phyloP scores from a whole-genome alignment of 2,797 vertebrate genomes.

The Monodelphis domestica region DNA sequence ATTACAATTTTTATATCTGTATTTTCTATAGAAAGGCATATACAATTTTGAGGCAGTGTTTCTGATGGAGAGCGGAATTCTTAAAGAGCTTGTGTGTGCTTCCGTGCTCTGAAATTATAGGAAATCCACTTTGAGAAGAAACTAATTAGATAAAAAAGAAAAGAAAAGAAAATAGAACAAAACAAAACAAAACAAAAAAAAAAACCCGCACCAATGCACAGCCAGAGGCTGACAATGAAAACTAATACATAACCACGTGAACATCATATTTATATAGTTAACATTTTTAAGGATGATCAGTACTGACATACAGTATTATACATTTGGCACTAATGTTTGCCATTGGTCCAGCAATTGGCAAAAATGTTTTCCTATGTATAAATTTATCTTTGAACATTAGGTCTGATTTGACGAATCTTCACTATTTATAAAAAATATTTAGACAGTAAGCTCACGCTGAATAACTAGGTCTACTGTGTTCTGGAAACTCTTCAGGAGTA shows the following conservation, averaged over 20 bases:
- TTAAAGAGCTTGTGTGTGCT: constrained; percentile 90
- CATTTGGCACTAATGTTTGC: constrained; percentile 99
- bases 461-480: constrained; percentile 99
- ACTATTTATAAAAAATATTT: constrained; percentile 91
- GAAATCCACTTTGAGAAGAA: constrained; percentile 90
- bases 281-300: constrained; percentile 85
- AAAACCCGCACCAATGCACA: constrained; percentile 89
- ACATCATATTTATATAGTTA: constrained; percentile 87
- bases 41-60: constrained; percentile 94
- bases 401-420: constrained; percentile 87
- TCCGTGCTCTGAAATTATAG: constrained; percentile 89
- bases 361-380: constrained; percentile 91
- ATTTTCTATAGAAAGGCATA: constrained; percentile 92
- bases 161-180: constrained; percentile 82
- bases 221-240: constrained; percentile 91
- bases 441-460: constrained; percentile 98
- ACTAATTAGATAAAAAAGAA: constrained; percentile 82
- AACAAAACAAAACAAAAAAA: constrained; percentile 83
- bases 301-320: constrained; percentile 93
- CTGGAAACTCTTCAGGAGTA: constrained; percentile 99
- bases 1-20: constrained; percentile 85
- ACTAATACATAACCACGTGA: constrained; percentile 88
- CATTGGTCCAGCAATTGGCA: constrained; percentile 99
- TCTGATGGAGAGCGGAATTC: constrained; percentile 90
- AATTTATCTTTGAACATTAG: constrained; percentile 87